Evolutionary conservation across 2,888 invertebrate genomes (phyloP).

Genomic region (Shargacucullia verbasci): DNA sequence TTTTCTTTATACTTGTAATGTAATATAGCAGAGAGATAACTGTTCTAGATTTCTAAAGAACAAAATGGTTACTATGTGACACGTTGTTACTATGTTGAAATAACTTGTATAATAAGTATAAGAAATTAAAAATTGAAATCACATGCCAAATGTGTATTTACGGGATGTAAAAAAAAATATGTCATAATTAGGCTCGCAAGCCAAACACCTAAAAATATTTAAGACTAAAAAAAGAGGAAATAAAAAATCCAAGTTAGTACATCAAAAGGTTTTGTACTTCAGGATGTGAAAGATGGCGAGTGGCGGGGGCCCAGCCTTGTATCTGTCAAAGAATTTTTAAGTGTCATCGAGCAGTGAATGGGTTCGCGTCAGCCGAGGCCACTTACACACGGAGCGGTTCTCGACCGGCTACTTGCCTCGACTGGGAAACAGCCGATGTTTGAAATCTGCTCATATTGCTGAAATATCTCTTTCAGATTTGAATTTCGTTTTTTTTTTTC

Average conservation of each 20-base stretch:
- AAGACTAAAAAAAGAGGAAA: slow-evolving; percentile 1
- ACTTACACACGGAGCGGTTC: slow-evolving; percentile 83
- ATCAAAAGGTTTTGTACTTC: slow-evolving; percentile 57
- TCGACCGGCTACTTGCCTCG: slow-evolving; percentile 62
- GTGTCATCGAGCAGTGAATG: slow-evolving; percentile 80
- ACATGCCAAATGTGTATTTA: too few relatives aligned
- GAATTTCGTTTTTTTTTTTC: slow-evolving; percentile 14
- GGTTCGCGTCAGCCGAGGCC: slow-evolving; percentile 68
- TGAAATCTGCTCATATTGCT: slow-evolving; percentile 58
- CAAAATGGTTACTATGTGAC: too few relatives aligned
- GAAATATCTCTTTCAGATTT: slow-evolving; percentile 45
- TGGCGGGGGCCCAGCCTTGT: slow-evolving; percentile 57
- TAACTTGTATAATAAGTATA: too few relatives aligned
- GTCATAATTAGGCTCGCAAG: not conserved
- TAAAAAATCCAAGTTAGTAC: slow-evolving; percentile 45
- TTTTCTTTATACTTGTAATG: not conserved
- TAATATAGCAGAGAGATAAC: not conserved
- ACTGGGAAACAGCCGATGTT: slow-evolving; percentile 59
- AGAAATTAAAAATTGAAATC: too few relatives aligned
- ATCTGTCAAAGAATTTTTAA: slow-evolving; percentile 84
- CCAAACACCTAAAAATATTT: slow-evolving; percentile 14
- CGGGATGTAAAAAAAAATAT: not conserved
- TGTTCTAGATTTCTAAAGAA: not conserved
- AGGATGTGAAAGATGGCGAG: slow-evolving; percentile 57
- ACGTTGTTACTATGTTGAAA: too few relatives aligned